phyloP scores from a whole-genome alignment of 2,888 invertebrate genomes.

The Lithophane socia region DNA sequence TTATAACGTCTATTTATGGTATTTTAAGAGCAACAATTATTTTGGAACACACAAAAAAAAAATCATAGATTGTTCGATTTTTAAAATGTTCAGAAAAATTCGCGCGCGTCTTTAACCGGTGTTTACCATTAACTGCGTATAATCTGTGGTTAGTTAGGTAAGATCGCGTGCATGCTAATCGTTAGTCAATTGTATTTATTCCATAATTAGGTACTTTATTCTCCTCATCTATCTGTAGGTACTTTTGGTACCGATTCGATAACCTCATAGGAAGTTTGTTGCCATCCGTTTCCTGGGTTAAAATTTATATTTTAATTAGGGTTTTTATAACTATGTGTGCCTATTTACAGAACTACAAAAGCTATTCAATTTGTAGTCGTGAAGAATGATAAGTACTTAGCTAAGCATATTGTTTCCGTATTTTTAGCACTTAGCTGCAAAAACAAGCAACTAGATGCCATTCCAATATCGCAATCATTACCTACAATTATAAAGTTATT shows the following conservation, averaged over 20 bases:
- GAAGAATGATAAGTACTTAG: neutral
- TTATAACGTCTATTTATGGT: neutral
- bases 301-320: slow-evolving; percentile 29
- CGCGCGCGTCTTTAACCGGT: slow-evolving; percentile 12
- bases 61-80: neutral
- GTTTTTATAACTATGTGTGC: neutral
- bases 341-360: slow-evolving; percentile 22
- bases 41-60: neutral
- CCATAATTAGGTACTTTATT: slow-evolving; percentile 39
- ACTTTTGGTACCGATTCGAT: slow-evolving; percentile 28
- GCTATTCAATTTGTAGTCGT: neutral
- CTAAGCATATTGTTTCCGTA: slow-evolving; percentile 1
- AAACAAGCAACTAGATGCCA: neutral
- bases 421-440: neutral
- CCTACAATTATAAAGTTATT: too few species aligned
- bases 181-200: slow-evolving; percentile 29
- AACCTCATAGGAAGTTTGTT: slow-evolving; percentile 25
- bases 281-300: slow-evolving; percentile 30
- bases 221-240: slow-evolving; percentile 20
- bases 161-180: slow-evolving; percentile 48
- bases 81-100: neutral
- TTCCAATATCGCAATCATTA: neutral
- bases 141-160: slow-evolving; percentile 40
- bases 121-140: slow-evolving; percentile 24
- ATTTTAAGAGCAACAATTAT: neutral